Conservation (phyloP, 1,140 invertebrate species). For the Antheraea pernyi region DNA sequence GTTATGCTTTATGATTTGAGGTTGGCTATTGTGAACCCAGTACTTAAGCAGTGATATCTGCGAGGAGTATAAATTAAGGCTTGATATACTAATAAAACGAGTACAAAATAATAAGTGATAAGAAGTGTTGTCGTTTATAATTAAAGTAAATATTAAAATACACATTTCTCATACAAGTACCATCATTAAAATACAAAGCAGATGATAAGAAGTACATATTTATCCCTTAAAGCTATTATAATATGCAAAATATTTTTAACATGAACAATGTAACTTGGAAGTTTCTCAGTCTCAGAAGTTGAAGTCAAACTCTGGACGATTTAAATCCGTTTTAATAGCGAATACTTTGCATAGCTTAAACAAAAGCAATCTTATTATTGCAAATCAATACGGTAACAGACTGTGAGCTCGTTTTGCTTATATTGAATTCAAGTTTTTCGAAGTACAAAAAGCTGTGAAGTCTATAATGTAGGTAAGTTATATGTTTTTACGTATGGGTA, state of each 20-base stretch:
- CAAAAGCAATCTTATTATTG: slow-evolving; percentile 41
- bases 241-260: slow-evolving; percentile 4
- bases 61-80: too few species aligned
- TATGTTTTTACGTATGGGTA: slow-evolving; percentile 4
- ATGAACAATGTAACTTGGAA: slow-evolving; percentile 7
- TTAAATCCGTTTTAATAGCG: slow-evolving; percentile 37
- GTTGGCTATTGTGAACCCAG: too few species aligned
- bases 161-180: too few species aligned
- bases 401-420: slow-evolving; percentile 21
- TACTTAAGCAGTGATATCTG: too few species aligned
- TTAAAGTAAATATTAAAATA: too few species aligned
- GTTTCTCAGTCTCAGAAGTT: slow-evolving; percentile 16
- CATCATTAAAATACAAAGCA: not conserved
- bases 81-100: too few species aligned
- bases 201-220: not conserved
- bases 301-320: slow-evolving; percentile 24
- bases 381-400: slow-evolving; percentile 38
- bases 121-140: too few species aligned
- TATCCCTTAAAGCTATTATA: not conserved
- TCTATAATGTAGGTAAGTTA: not conserved
- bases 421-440: slow-evolving; percentile 27
- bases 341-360: slow-evolving; percentile 48
- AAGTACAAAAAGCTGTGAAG: not conserved
- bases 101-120: too few species aligned
- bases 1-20: too few species aligned